Conservation (phyloP, 1,140 invertebrate species). For the Hypothenemus hampei region DNA sequence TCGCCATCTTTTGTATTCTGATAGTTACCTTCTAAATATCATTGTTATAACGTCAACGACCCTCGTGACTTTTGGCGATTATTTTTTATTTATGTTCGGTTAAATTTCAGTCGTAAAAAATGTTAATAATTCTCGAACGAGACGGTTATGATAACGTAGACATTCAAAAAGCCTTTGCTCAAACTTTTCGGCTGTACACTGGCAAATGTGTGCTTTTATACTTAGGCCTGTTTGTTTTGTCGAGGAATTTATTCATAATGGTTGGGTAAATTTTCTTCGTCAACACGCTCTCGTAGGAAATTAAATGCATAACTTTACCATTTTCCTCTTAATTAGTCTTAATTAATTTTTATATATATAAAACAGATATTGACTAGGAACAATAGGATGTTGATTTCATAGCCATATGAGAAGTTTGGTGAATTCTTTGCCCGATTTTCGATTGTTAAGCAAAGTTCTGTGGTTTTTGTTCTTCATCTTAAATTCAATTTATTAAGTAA, state of each 20-base stretch:
- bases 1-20: too few species aligned
- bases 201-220: constrained; percentile 21
- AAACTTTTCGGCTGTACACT: constrained; percentile 22
- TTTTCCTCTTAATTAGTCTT: not conserved
- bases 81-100: too few species aligned
- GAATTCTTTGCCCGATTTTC: too few species aligned
- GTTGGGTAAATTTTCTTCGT: not conserved
- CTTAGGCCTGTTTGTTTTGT: constrained; percentile 22
- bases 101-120: too few species aligned
- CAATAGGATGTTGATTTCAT: too few species aligned
- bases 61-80: too few species aligned
- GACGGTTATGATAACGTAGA: too few species aligned
- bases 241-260: constrained; percentile 19
- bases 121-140: too few species aligned
- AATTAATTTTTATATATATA: not conserved
- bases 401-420: not conserved
- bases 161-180: constrained; percentile 21
- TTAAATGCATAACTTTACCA: not conserved
- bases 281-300: too few species aligned
- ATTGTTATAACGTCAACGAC: too few species aligned
- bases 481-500: not conserved
- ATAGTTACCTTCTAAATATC: too few species aligned
- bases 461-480: not conserved
- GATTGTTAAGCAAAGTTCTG: too few species aligned
- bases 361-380: not conserved